phyloP scores from a whole-genome alignment of 2,797 vertebrate species.

The Darevskia nairensis region DNA sequence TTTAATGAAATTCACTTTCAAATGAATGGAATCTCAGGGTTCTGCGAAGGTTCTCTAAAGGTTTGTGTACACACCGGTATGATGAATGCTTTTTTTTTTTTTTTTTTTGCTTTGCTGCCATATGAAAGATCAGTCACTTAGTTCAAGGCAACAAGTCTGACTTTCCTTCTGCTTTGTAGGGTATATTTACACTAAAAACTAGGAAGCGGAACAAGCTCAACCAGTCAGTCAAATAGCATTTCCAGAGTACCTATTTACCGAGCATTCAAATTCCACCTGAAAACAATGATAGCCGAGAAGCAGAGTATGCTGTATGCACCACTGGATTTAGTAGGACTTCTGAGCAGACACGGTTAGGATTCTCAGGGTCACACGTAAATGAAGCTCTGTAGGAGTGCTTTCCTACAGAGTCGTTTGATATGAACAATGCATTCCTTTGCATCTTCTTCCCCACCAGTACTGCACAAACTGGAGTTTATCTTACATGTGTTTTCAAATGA shows the following conservation, averaged over 20 bases:
- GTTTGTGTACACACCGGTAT: background rate
- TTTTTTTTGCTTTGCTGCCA: background rate
- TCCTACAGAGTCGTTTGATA: background rate
- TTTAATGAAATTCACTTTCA: too few species aligned
- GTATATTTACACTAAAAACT: background rate
- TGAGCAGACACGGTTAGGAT: background rate
- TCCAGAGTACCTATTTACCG: too few species aligned
- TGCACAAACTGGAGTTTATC: background rate
- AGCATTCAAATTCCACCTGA: too few species aligned
- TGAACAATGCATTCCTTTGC: background rate
- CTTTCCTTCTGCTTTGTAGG: slow-evolving; percentile 9
- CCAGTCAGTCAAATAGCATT: background rate
- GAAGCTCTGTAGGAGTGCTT: background rate
- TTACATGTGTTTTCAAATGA: background rate
- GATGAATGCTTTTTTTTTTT: background rate
- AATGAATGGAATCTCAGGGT: too few species aligned
- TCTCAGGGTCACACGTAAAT: too few species aligned
- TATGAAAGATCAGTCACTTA: background rate
- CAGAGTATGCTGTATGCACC: background rate
- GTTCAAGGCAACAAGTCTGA: slow-evolving; percentile 1
- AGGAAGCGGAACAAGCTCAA: background rate
- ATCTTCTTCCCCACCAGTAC: background rate
- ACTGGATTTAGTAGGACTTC: background rate
- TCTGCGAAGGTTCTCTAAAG: background rate
- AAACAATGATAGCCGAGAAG: too few species aligned